A percentile compares a stretch with the other conserved stretches of the same genome.
phyloP scores from a whole-genome alignment of 23 tunicate genomes.

The Ciona savignyi region DNA sequence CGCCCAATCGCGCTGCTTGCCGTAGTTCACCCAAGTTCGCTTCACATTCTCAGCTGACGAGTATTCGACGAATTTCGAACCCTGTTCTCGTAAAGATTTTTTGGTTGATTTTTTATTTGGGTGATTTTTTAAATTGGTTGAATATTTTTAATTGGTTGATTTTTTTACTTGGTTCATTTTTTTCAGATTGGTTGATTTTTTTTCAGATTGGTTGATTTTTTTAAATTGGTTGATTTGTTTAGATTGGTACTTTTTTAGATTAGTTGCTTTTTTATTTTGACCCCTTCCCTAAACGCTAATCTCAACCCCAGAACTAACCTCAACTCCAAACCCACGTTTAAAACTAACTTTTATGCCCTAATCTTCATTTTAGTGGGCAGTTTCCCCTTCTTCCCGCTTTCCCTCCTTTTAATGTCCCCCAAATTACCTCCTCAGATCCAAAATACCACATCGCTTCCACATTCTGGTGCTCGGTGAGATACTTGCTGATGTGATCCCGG shows the following conservation, averaged over 20 bases:
- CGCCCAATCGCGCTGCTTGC: slow-evolving; percentile 54
- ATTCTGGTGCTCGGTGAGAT: slow-evolving; percentile 88
- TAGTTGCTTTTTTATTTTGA: background rate
- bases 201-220: background rate
- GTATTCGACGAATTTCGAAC: slow-evolving; percentile 82
- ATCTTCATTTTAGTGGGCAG: too few relatives aligned
- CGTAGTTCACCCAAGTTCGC: slow-evolving; percentile 98
- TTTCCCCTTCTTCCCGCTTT: too few relatives aligned
- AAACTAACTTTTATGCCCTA: too few relatives aligned
- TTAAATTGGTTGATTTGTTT: background rate
- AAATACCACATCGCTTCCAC: slow-evolving; percentile 96
- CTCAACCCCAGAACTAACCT: too few relatives aligned
- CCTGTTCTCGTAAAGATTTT: slow-evolving; percentile 16
- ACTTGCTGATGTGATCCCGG: slow-evolving; percentile 84
- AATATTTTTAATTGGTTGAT: background rate
- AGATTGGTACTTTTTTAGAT: background rate
- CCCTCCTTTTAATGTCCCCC: background rate
- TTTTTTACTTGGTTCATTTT: background rate
- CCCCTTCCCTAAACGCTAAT: too few relatives aligned
- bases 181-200: background rate
- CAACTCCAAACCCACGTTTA: too few relatives aligned
- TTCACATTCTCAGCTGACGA: slow-evolving; percentile 86
- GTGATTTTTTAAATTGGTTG: background rate
- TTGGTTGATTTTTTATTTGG: too few relatives aligned
- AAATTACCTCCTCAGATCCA: slow-evolving; percentile 73